Evolutionary conservation across 1,140 invertebrate genomes (phyloP).

Genomic region (Drosophila biarmipes): DNA sequence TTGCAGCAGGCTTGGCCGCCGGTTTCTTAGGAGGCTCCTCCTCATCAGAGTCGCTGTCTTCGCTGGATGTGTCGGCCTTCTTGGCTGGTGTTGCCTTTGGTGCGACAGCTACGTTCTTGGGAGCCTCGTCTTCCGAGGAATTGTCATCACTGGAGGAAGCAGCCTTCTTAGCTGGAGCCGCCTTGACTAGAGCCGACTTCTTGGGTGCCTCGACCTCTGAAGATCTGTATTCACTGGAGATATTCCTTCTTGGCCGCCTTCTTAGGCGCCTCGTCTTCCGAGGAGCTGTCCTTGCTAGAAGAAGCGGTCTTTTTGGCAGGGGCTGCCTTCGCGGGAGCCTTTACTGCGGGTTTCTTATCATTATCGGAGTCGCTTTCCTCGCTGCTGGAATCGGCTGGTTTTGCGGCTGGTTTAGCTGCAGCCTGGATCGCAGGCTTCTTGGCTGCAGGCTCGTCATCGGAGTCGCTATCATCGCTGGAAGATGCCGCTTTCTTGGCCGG

Average conservation of each 20-base stretch:
- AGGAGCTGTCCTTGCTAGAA: slow-evolving; percentile 81
- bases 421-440: slow-evolving; percentile 40
- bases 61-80: slow-evolving; percentile 55
- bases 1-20: slow-evolving; percentile 16
- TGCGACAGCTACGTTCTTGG: slow-evolving; percentile 28
- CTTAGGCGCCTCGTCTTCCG: slow-evolving; percentile 47
- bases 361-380: slow-evolving; percentile 57
- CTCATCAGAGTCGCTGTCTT: slow-evolving; percentile 59
- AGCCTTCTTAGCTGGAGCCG: slow-evolving; percentile 30
- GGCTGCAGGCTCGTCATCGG: slow-evolving; percentile 34
- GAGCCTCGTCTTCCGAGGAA: slow-evolving; percentile 55
- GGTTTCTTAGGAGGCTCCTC: slow-evolving; percentile 58
- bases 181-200: slow-evolving; percentile 28
- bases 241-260: slow-evolving; percentile 40
- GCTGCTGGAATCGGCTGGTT: slow-evolving; percentile 34
- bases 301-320: slow-evolving; percentile 47
- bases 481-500: slow-evolving; percentile 65
- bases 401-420: too few species aligned
- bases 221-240: slow-evolving; percentile 75
- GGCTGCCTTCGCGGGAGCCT: slow-evolving; percentile 36
- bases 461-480: slow-evolving; percentile 68
- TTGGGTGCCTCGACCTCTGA: slow-evolving; percentile 39
- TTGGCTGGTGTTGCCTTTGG: slow-evolving; percentile 4
- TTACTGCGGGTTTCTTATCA: slow-evolving; percentile 38
- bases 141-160: slow-evolving; percentile 80